Base-by-base conservation (phyloP, 2,797 vertebrate species). In the Sebastes variabilis region DNA sequence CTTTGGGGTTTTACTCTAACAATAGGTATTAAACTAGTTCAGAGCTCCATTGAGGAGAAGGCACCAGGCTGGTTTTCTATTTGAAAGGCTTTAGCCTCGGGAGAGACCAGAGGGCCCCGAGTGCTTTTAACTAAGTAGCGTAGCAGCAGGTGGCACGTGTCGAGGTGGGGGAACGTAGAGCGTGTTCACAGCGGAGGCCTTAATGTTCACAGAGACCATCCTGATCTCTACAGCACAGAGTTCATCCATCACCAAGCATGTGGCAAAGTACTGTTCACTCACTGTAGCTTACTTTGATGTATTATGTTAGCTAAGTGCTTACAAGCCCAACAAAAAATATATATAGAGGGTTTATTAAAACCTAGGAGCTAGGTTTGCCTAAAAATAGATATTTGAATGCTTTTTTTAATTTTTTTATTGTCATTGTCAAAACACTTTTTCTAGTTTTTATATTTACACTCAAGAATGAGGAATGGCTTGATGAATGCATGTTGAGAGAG, bases 21-120 rank as follows among this genome's bases (percentile, higher is more conserved):
- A 95, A 94, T 95, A 95, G 94, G 75, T 86, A 82, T 92, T 95
- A 91, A 95, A 95, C 94, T 95, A 94, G 94, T 94, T 95, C 89
- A 94, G 83, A 65, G 81, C 89, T 90, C 91, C 85, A 82, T 84
- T 77, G 93, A 93, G 92, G 88, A 87, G 88, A 67, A 77, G 83
- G 75, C 87, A 88, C 71, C 38, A n/a, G 87, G 74, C 86, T 85
- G 87, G 85, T 89, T 89, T 86, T 89, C 82, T 89, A 88, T 93
- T 93, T 92, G 88, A 92, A 84, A 87, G 85, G 84, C 78, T 82
- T 76, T 24, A 72, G 87, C 88, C 92, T 88, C 84, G 14, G 83
- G 90, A 93, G 91, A 80, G 81, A 77, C 88, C 8, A 1, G 6
- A 77, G 66, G 85, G 79, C 81, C 76, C 68, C 4, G 30, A 83